A percentile compares a stretch with the other conserved stretches of the same genome.
Conservation (phyloP, 2,797 vertebrate species). For the Alca torda region DNA sequence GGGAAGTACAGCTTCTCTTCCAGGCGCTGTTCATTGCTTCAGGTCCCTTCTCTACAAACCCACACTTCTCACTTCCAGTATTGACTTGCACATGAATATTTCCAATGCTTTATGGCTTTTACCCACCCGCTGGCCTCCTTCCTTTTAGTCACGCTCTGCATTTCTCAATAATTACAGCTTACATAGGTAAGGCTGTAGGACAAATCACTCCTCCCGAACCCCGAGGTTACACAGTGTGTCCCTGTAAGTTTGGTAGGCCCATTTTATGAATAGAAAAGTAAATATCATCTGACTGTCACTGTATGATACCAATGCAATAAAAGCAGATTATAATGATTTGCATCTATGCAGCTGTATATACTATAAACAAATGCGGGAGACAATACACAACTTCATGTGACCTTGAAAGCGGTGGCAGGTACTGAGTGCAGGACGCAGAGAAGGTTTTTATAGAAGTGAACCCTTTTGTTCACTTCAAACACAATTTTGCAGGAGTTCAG, state of each 20-base stretch:
- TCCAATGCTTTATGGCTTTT: neutral
- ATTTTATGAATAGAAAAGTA: neutral
- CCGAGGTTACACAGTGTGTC: neutral
- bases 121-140: neutral
- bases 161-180: neutral
- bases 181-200: neutral
- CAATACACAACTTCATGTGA: neutral
- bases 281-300: neutral
- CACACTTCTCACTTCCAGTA: neutral
- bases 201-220: neutral
- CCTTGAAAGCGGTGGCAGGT: neutral
- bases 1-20: neutral
- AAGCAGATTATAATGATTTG: neutral
- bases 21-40: neutral
- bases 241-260: neutral
- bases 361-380: neutral
- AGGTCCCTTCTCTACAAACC: neutral
- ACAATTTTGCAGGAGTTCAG: neutral
- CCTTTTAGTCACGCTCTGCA: neutral
- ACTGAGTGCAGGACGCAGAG: neutral
- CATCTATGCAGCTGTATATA: constrained; percentile 2
- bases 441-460: neutral
- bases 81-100: neutral
- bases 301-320: neutral
- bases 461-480: too few species aligned